These are phyloP conservation scores for Enteromius unitaeniatus DNA, from an alignment of 2,797 vertebrate species.

Conservation along the genomic window DNA sequence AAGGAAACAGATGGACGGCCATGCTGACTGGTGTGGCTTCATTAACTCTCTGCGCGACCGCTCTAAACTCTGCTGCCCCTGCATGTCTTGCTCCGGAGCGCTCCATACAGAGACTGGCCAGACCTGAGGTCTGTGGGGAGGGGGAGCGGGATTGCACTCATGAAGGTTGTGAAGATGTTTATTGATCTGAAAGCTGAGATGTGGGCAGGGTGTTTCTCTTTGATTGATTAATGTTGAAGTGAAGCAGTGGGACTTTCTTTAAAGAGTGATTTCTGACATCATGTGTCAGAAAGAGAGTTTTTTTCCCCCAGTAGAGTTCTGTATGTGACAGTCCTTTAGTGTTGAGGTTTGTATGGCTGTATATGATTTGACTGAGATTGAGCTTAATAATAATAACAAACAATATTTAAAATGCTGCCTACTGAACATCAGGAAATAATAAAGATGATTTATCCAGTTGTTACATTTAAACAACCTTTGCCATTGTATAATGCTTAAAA, in stretches of 20 bases:
- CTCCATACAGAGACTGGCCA: conserved; percentile 62
- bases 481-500: neutral
- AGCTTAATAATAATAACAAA: neutral
- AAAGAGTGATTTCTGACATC: conserved; percentile 55
- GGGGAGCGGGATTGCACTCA: conserved; percentile 49
- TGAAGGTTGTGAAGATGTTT: conserved; percentile 63
- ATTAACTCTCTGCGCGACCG: conserved; percentile 78
- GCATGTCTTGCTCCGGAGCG: conserved; percentile 63
- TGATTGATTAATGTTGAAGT: conserved; percentile 66
- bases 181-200: conserved; percentile 65
- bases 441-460: too few relatives aligned
- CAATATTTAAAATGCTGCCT: neutral
- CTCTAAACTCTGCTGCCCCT: conserved; percentile 55
- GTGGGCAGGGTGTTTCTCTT: conserved; percentile 61
- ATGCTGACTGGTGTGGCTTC: conserved; percentile 83
- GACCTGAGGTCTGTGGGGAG: conserved; percentile 33
- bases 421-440: neutral
- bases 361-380: neutral
- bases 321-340: neutral
- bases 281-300: conserved; percentile 41
- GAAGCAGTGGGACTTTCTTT: conserved; percentile 50
- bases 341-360: neutral
- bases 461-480: neutral
- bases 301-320: neutral
- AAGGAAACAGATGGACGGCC: conserved; percentile 85